A percentile compares a stretch with the other conserved stretches of the same genome.
These are phyloP conservation scores for Lasiommata megera DNA, from an alignment of 2,888 invertebrate species.

Conservation along the genomic window DNA sequence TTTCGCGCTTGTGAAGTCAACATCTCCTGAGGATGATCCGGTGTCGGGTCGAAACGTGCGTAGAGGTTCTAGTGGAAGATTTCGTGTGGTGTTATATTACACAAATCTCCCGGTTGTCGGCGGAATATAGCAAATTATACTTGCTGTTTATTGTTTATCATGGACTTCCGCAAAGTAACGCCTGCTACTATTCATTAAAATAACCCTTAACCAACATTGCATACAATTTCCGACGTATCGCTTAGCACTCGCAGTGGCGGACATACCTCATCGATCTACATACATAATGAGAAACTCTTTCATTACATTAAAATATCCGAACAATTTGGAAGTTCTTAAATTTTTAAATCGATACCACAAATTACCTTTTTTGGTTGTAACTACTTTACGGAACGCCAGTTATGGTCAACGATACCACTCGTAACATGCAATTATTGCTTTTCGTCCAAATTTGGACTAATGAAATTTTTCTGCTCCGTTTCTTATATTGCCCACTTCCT, in stretches of 20 bases:
- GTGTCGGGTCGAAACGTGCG: too few species aligned
- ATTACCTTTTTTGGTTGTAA: conserved; percentile 19
- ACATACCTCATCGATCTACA: conserved; percentile 9
- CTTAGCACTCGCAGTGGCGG: neutral
- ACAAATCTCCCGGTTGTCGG: too few species aligned
- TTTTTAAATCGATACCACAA: conserved; percentile 19
- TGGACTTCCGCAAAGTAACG: too few species aligned
- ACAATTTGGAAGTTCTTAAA: conserved; percentile 20
- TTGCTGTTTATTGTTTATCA: too few species aligned
- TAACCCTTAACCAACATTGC: too few species aligned
- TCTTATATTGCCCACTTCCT: neutral
- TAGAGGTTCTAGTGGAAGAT: too few species aligned
- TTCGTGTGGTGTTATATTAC: too few species aligned
- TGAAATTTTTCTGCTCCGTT: neutral
- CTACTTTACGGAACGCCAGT: conserved; percentile 1
- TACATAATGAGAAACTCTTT: conserved; percentile 20
- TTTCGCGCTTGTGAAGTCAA: too few species aligned
- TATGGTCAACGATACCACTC: neutral
- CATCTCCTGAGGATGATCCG: too few species aligned
- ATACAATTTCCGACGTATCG: neutral
- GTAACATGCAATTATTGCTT: conserved; percentile 12
- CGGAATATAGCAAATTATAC: too few species aligned
- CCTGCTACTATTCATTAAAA: too few species aligned
- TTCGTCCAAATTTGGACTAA: conserved; percentile 2
- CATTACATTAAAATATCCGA: conserved; percentile 23